Conservation (phyloP, 2,113 vertebrate genomes). For the Pygoscelis adeliae region DNA sequence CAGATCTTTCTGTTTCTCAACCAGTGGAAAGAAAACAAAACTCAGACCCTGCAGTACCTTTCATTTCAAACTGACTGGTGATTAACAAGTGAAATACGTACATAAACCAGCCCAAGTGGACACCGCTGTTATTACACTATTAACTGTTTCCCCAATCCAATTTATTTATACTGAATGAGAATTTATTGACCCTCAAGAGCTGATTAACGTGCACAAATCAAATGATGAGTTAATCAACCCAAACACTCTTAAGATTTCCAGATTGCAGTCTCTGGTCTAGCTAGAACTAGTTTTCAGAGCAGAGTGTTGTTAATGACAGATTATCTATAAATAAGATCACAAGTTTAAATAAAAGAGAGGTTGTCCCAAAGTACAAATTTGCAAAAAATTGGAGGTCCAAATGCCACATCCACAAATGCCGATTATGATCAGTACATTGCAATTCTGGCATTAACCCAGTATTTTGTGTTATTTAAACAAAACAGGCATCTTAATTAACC, state of each 20-base stretch:
- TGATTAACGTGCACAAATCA: conserved; percentile 9
- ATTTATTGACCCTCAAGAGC: conserved; percentile 30
- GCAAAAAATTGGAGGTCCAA: background rate
- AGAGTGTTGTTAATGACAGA: background rate
- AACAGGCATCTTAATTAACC: background rate
- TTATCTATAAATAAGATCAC: background rate
- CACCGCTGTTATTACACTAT: background rate
- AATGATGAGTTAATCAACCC: conserved; percentile 12
- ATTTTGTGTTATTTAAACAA: background rate
- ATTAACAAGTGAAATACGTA: background rate
- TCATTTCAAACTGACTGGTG: background rate
- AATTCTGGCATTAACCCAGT: background rate
- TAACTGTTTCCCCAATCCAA: background rate
- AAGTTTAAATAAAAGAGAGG: background rate
- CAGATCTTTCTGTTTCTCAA: background rate
- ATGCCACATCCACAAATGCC: background rate
- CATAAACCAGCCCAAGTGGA: background rate
- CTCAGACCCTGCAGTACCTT: background rate
- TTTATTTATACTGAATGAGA: conserved; percentile 22
- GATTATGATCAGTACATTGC: background rate
- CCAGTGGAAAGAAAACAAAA: background rate
- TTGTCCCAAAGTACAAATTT: background rate
- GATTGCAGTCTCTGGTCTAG: background rate
- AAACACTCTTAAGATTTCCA: background rate
- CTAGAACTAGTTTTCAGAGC: background rate